Conservation (phyloP, 1,140 invertebrate species). For the Nebria ingens region DNA sequence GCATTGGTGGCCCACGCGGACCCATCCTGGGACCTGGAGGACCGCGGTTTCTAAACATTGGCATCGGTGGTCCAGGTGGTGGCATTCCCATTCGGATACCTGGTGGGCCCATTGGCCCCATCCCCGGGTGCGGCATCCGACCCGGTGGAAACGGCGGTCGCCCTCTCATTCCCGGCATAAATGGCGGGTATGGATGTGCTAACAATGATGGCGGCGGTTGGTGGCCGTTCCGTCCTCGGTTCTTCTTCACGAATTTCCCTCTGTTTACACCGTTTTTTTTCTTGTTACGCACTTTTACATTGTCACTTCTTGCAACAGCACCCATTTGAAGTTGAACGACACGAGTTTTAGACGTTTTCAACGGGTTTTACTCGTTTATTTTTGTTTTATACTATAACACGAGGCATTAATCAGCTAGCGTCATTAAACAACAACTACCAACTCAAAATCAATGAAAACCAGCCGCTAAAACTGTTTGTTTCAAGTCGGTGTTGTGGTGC, state of each 20-base stretch:
- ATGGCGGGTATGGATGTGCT: neutral
- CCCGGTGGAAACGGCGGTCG: conserved; percentile 7
- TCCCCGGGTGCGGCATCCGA: conserved; percentile 11
- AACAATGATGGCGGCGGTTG: neutral
- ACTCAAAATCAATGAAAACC: no score
- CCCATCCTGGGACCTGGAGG: conserved; percentile 19
- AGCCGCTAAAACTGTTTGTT: no score
- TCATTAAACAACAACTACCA: neutral
- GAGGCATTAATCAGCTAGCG: neutral
- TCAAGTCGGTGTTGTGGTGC: no score
- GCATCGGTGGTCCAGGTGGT: conserved; percentile 20
- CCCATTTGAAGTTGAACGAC: conserved; percentile 8
- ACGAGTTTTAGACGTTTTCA: neutral
- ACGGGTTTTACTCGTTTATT: neutral
- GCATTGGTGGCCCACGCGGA: conserved; percentile 10
- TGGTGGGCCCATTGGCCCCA: conserved; percentile 19
- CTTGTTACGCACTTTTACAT: neutral
- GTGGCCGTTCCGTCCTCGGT: neutral
- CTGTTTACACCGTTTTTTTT: neutral
- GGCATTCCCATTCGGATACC: conserved; percentile 21
- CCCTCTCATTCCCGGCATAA: neutral
- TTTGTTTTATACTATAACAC: neutral
- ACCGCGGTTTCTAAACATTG: conserved; percentile 17
- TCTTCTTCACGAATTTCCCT: neutral
- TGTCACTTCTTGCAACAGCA: neutral